Base-by-base conservation (phyloP, 2,888 invertebrate species). In the Oscheius onirici region DNA sequence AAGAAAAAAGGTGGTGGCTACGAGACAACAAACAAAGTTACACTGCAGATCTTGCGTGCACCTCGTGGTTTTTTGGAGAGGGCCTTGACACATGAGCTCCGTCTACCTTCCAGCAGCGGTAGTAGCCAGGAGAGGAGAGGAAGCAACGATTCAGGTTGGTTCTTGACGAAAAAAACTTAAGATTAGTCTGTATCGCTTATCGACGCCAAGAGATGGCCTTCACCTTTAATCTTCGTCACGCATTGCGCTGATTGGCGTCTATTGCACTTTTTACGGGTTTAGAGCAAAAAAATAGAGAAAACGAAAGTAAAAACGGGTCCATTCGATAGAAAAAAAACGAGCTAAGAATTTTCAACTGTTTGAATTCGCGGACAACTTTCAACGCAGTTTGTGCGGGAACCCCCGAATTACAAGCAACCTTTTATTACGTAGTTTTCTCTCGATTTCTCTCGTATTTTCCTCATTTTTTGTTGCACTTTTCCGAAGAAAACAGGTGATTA, bases 111-210 rank as follows among this genome's bases (percentile, higher is more conserved):
- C 3, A 58, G 22, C n/a, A 34, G 34, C 34, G 34, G 34, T 13
- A 58, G 20, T n/a, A 28, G 28, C 10, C 11, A 20, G 49, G 49
- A 17, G 20, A 17, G 63, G 15, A 17, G 63, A n/a, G 34, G 46
- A 13, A 63, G 63, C 34, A 63, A 26, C 34, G 63, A 63, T 49
- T 58, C 63, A 46, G 63, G 49, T 46, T 26, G 34, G 63, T 63
- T 57, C 13, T 20, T 6, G 3, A 20, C 6, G 22, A 0, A 52
- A 52, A 52, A 52, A 52, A 52, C 13, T 3, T 20, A 52, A 52
- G 52, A 13, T 22, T 3, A 3, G 52, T 24, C 20, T 46, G 10
- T 13, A 46, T 46, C 20, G n/a, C 15, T 22, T 55, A 28, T 58
- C 58, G 58, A 58, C n/a, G n/a, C 40, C 5, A 34, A 34, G 34